Percentiles rank a stretch among this genome's conserved stretches.
Evolutionary conservation across 2,797 vertebrate genomes (phyloP).

Genomic region (Clarias pachynema): DNA sequence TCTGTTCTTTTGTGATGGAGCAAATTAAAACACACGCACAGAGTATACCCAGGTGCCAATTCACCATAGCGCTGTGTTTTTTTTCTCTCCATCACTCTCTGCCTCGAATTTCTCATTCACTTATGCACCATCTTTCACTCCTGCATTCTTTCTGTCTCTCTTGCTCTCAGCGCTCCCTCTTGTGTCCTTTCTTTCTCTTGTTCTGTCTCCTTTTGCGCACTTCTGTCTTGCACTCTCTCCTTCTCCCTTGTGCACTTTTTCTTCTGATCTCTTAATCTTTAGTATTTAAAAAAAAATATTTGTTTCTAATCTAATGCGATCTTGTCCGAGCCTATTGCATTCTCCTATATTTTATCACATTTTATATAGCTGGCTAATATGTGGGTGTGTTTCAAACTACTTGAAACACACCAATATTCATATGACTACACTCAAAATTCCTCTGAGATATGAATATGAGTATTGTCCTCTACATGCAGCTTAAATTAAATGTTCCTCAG

Average conservation of each 20-base stretch:
- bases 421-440: not conserved
- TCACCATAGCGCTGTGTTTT: constrained; percentile 1
- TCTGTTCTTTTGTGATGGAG: constrained; percentile 41
- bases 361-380: not conserved
- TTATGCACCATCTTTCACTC: constrained; percentile 10
- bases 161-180: not conserved
- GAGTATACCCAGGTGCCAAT: constrained; percentile 47
- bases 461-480: not conserved
- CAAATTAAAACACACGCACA: constrained; percentile 57
- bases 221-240: constrained; percentile 42
- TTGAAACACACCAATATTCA: not conserved
- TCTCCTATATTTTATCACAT: not conserved
- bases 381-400: too few relatives aligned
- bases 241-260: not conserved
- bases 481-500: not conserved
- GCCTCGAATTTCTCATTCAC: not conserved
- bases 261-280: not conserved
- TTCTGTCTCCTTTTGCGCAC: not conserved
- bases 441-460: not conserved
- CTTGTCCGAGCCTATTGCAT: not conserved
- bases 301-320: not conserved
- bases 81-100: not conserved
- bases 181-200: not conserved
- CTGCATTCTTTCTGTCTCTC: constrained; percentile 7
- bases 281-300: not conserved